Evolutionary conservation across 2,888 invertebrate species (phyloP), one percentile per base, ranked within the genome.

Genomic region (Clepsis dumicolana): DNA sequence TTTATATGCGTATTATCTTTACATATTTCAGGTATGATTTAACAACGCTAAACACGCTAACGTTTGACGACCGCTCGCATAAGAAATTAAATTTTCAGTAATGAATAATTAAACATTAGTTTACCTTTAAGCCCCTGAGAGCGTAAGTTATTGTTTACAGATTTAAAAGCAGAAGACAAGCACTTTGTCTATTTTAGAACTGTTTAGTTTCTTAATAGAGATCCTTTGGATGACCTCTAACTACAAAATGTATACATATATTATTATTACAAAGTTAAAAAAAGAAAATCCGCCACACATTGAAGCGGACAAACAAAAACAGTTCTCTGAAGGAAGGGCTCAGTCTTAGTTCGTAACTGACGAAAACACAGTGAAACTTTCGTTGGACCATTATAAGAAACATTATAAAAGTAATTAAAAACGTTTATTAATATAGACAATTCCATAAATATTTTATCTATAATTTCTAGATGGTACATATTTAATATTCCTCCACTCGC

Each of bases 311-410:
- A 50, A 50, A 29, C 5, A 78, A 82, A 83, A 77, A 29, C n/a
- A n/a, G n/a, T 59, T 27, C 65, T 53, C 18, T 18, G 65, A 60
- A 32, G 71, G 67, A 75, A 70, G 60, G 79, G 81, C 78, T 90
- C 90, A 90, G 90, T 90, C 90, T 90, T 90, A 85, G 80, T 76
- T 81, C 76, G 82, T 80, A 78, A 83, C 78, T 83, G 76, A 77
- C 80, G 78, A 78, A 78, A 77, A 78, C 82, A 81, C 79, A 65
- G 70, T 57, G 71, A 74, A 79, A 78, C 78, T 76, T 85, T 85
- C 86, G 83, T 84, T 87, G 84, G 82, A 84, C 81, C 82, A 79
- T 82, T 70, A 79, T 71, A 79, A 80, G 75, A 80, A 75, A 77
- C 77, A 74, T 74, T 76, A 78, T 71, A 72, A 72, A 71, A 73